Evolutionary conservation across 1,140 invertebrate species (phyloP), one percentile per base, ranked within the genome.

Genomic region (Pollicipes pollicipes): DNA sequence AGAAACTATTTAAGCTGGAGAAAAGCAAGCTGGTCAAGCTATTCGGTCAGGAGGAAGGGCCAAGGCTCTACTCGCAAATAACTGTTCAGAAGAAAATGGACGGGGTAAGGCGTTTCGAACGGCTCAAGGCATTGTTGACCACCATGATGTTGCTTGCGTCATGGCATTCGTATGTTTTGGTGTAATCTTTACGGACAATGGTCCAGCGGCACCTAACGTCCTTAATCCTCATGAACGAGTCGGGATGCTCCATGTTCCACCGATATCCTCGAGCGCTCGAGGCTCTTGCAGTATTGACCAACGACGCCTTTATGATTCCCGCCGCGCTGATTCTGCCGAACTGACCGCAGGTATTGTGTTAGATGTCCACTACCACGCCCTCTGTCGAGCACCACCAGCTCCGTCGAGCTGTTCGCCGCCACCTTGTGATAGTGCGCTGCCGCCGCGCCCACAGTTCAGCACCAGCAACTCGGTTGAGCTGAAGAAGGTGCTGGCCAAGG

Each of bases 71-170:
- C 75, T 88, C 87, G 64, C 88, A 90, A 77, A 80, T 93, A 30
- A 85, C 86, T 1, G 82, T 91, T 69, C 89, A 90, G 76, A 83
- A 88, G 75, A 90, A 86, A 76, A 83, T 87, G 58, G 87, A 85
- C 74, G 88, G 88, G 81, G 90, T 92, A 83, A 83, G 81, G 80
- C 70, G 24, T 72, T 66, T 28, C 8, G n/a, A 71, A 29, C n/a
- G 68, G 3, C n/a, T 26, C 63, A 58, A 24, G 32, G 29, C 30
- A 27, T 73, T 35, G 35, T 24, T 58, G 32, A 32, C 72, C 29
- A 29, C 32, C 26, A 35, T 73, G 24, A 13, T 29, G 3, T 58
- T 30, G 24, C 70, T 70, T 28, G 32, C 27, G 35, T 37, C 27
- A 17, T 58, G 24, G 45, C 13, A 58, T 21, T 58, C 4, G 3